Conservation (phyloP, 1,140 invertebrate genomes). For the Drosophila erecta region DNA sequence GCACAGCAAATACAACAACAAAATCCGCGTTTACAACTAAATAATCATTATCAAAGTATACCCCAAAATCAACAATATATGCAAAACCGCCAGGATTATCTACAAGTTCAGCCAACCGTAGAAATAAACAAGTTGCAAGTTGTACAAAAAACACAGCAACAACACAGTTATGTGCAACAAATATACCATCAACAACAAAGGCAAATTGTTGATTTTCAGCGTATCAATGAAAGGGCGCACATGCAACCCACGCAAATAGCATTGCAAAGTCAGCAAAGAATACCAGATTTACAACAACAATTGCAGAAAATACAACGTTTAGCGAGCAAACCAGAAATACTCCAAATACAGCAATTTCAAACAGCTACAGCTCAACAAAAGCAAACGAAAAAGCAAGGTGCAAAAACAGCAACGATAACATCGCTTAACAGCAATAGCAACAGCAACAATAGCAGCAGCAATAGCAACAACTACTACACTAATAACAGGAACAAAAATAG, state of each 20-base stretch:
- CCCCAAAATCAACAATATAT: not conserved
- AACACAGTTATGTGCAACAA: constrained; percentile 2
- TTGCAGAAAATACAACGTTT: constrained; percentile 1
- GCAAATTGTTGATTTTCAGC: not conserved
- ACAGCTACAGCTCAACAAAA: constrained; percentile 9
- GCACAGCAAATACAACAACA: constrained; percentile 13
- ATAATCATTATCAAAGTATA: constrained; percentile 1
- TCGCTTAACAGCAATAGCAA: constrained; percentile 26
- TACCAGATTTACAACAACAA: constrained; percentile 8
- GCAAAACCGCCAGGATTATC: not conserved
- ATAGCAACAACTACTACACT: constrained; percentile 1
- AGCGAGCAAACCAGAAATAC: constrained; percentile 1
- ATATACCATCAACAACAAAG: not conserved
- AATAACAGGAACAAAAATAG: constrained; percentile 7
- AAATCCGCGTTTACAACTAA: not conserved
- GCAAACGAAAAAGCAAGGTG: constrained; percentile 9
- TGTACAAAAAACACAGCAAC: constrained; percentile 4
- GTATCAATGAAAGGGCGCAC: constrained; percentile 2
- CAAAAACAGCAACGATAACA: constrained; percentile 14
- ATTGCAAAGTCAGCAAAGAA: constrained; percentile 7
- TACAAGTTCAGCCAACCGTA: not conserved
- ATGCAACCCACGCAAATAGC: constrained; percentile 2
- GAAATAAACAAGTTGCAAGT: constrained; percentile 2
- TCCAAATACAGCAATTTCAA: constrained; percentile 16
- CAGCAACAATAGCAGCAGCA: constrained; percentile 19